These are phyloP conservation scores for Chinchilla lanigera DNA, from an alignment of 2,113 vertebrate genomes.

Conservation along the genomic window DNA sequence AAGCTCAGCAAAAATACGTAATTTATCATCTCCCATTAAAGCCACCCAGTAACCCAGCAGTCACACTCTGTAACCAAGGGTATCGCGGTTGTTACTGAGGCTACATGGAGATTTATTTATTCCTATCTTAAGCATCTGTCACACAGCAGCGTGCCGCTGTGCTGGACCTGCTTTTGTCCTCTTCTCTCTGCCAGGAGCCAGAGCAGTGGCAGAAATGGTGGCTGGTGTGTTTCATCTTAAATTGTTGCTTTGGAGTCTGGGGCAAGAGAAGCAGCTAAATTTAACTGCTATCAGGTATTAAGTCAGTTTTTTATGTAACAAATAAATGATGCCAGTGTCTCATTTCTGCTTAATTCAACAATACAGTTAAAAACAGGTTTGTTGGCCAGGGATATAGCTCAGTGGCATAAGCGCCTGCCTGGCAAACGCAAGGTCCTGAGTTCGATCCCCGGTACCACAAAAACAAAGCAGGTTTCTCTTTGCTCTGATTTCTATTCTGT, in stretches of 20 bases:
- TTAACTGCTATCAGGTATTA: not conserved
- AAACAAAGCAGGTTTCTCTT: not conserved
- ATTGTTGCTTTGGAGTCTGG: not conserved
- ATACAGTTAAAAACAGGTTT: not conserved
- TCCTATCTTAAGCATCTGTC: not conserved
- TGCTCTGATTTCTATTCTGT: not conserved
- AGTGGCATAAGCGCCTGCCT: too few relatives aligned
- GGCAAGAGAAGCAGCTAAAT: slow-evolving; percentile 7
- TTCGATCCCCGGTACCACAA: too few relatives aligned
- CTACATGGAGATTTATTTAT: not conserved
- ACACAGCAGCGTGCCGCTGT: not conserved
- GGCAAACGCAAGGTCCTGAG: too few relatives aligned
- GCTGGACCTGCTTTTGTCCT: not conserved
- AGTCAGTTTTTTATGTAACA: not conserved
- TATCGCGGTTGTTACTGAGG: not conserved
- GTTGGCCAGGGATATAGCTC: too few relatives aligned
- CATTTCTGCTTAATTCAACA: slow-evolving; percentile 14
- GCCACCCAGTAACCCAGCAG: not conserved
- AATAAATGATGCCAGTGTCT: not conserved
- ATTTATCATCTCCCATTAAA: not conserved
- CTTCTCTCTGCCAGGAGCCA: not conserved
- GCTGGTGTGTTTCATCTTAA: not conserved
- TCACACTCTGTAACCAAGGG: not conserved
- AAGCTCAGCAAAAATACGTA: not conserved
- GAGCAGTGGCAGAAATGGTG: not conserved